Base-by-base conservation (phyloP, 2,888 invertebrate genomes). In the Luperina testacea region DNA sequence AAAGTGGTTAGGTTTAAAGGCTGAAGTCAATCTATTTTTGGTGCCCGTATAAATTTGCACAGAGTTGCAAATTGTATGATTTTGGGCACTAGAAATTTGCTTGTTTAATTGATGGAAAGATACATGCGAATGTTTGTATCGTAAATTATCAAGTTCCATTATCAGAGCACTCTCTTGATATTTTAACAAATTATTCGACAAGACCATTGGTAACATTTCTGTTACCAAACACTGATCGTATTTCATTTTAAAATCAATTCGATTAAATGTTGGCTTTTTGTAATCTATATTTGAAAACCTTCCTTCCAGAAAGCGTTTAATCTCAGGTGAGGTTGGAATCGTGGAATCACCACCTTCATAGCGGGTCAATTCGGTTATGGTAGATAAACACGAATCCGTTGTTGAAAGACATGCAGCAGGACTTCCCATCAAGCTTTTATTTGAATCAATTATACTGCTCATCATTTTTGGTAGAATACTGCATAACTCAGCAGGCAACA, bases 401-500 rank as follows among this genome's bases (percentile, higher is more conserved):
- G 90, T 92, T 70, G 87, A 85, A 63, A 87, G 57, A 61, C 88
- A 79, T 45, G 84, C 45, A 20, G 81, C 17, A 51, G 87, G 17
- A 53, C 27, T 67, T 51, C 77, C 32, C 45, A 68, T 57, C n/a
- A 61, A 45, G 42, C 27, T 82, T 45, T 81, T 83, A 75, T 87
- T 89, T 5, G 86, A 81, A 65, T 93, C 87, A 42, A 91, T 80
- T 75, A 94, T 88, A n/a, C 89, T 90, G 48, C 83, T 86, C 83
- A 96, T 91, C 83, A 96, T 90, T 86, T 90, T 93, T 20, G 96
- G 96, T 72, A 96, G 81, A 79, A 96, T 92, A 78, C 91, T 94
- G 77, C 96, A 96, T 75, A 96, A 88, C 81, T 96, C 95, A 27
- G 96, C 96, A 13, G 96, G 96, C 70, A 96, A 90, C 80, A 93